Conservation (phyloP, 2,113 vertebrate genomes). For the Dryoscopus gambensis region DNA sequence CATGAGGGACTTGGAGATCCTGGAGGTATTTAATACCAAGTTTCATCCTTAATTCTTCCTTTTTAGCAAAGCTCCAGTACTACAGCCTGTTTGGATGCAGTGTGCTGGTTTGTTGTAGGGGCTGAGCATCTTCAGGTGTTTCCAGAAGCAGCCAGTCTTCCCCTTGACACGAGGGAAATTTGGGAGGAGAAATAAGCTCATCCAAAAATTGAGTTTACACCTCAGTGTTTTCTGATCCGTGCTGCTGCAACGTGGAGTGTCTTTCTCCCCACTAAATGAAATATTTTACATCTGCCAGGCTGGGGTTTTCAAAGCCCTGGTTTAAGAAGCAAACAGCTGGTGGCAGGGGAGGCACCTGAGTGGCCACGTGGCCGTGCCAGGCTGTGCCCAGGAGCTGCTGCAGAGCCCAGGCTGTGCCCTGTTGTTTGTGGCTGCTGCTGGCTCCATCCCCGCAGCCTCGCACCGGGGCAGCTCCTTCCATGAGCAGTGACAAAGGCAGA, state of each 20-base stretch:
- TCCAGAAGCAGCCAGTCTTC: neutral
- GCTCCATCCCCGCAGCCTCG: fast-evolving
- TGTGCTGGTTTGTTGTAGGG: neutral
- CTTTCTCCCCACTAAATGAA: neutral
- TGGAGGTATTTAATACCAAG: neutral
- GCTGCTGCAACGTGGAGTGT: neutral
- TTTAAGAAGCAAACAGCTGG: neutral
- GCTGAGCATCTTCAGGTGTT: neutral
- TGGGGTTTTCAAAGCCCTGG: neutral
- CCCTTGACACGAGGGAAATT: neutral
- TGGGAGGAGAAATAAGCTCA: neutral
- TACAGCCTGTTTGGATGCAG: neutral
- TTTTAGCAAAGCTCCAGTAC: neutral
- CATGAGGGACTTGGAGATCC: neutral
- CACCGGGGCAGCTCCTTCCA: neutral
- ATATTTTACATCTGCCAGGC: neutral
- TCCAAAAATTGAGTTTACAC: neutral
- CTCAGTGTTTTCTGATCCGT: neutral
- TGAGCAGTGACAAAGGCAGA: neutral
- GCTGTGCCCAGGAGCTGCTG: neutral
- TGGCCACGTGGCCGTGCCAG: neutral
- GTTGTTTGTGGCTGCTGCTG: neutral
- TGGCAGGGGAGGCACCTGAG: neutral
- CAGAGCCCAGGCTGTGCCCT: neutral
- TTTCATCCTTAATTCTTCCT: neutral